These are phyloP conservation scores for Agrochola lota DNA, from an alignment of 2,888 invertebrate genomes.

Conservation along the genomic window DNA sequence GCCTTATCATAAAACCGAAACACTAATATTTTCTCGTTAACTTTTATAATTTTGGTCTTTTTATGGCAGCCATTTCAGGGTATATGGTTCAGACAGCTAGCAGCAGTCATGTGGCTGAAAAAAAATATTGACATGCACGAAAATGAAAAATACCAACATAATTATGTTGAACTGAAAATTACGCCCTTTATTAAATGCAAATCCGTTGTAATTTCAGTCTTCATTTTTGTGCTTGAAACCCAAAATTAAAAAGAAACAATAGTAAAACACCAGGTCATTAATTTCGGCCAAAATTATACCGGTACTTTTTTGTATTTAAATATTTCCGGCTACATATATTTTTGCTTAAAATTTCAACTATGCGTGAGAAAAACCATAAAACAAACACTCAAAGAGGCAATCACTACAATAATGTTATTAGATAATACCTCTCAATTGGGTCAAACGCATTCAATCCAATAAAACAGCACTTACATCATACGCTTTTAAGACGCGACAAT, in stretches of 20 bases:
- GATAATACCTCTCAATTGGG: slow-evolving; percentile 64
- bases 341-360: slow-evolving; percentile 21
- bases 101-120: slow-evolving; percentile 14
- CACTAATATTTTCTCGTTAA: slow-evolving; percentile 21
- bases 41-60: slow-evolving; percentile 20
- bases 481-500: slow-evolving; percentile 60
- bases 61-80: slow-evolving; percentile 7
- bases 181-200: not conserved
- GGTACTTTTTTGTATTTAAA: not conserved
- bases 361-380: slow-evolving; percentile 38
- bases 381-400: slow-evolving; percentile 38
- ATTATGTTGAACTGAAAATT: slow-evolving; percentile 9
- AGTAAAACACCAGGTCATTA: not conserved
- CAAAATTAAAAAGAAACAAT: slow-evolving; percentile 40
- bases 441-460: slow-evolving; percentile 58
- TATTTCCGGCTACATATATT: not conserved
- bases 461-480: slow-evolving; percentile 60
- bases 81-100: slow-evolving; percentile 5
- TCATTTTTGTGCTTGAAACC: not conserved
- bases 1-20: not conserved
- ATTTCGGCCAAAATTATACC: slow-evolving; percentile 1
- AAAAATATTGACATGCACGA: not conserved
- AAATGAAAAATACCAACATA: not conserved
- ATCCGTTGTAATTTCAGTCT: not conserved
- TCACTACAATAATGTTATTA: slow-evolving; percentile 54